Percentiles rank a stretch among this genome's conserved stretches.
Conservation (phyloP, 2,797 vertebrate species). For the Zalophus californianus region DNA sequence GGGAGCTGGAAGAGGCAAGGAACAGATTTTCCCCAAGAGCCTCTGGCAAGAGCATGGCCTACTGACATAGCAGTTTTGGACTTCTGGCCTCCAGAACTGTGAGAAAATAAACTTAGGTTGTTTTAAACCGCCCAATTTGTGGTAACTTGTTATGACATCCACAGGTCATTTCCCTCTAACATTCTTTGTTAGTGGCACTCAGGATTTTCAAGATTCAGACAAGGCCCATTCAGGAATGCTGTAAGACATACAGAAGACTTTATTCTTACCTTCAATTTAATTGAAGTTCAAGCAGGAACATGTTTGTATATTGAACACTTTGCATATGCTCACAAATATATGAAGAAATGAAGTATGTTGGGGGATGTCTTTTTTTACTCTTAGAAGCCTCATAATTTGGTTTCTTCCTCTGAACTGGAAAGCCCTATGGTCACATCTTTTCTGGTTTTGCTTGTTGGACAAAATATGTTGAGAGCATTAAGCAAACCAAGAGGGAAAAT, state of each 20-base stretch:
- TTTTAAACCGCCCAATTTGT: neutral
- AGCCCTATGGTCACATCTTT: neutral
- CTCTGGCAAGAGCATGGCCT: neutral
- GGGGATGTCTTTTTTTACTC: neutral
- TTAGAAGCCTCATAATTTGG: neutral
- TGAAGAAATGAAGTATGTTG: neutral
- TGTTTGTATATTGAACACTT: neutral
- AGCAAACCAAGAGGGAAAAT: constrained; percentile 40
- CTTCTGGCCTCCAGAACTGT: neutral
- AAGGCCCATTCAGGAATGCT: neutral
- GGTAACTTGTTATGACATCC: neutral
- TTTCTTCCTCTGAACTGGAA: neutral
- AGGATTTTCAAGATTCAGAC: neutral
- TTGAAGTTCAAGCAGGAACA: neutral
- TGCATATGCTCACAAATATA: neutral
- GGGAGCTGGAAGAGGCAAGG: neutral
- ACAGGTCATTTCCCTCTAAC: neutral
- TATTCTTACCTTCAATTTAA: neutral
- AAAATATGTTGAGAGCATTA: constrained; percentile 34
- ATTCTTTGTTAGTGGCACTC: neutral
- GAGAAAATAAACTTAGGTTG: neutral
- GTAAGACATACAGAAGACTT: neutral
- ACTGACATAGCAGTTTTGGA: neutral
- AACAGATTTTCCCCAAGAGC: neutral
- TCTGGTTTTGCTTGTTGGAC: neutral